These are phyloP conservation scores for Timandra comae DNA, from an alignment of 2,888 invertebrate genomes.

Conservation along the genomic window DNA sequence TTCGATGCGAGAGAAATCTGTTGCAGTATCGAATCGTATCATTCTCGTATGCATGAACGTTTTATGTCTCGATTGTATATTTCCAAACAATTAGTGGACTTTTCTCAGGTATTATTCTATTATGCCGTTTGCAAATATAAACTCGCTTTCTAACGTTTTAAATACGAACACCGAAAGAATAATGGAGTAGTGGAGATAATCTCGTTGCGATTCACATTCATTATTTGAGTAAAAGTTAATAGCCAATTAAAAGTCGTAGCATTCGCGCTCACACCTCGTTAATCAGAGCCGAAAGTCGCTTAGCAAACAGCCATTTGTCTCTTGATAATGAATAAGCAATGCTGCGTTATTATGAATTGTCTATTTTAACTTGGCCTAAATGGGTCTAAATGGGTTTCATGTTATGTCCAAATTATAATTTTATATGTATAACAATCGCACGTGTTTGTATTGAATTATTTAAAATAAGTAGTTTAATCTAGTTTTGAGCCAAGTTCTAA, in stretches of 20 bases:
- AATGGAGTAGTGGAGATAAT: conserved; percentile 43
- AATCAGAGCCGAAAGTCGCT: conserved; percentile 59
- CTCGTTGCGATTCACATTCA: conserved; percentile 47
- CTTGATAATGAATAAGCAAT: conserved; percentile 11
- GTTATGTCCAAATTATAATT: no score
- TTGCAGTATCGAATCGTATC: conserved; percentile 18
- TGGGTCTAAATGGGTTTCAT: no score
- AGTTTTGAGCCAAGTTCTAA: no score
- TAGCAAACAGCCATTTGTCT: conserved; percentile 28
- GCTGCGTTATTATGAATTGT: conserved; percentile 11
- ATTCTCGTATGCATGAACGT: conserved; percentile 10
- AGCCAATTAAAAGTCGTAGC: conserved; percentile 57
- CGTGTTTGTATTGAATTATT: no score
- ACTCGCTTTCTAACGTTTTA: conserved; percentile 51
- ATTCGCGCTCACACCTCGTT: conserved; percentile 33
- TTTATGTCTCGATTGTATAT: conserved; percentile 14
- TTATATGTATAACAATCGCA: no score
- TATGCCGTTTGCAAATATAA: conserved; percentile 22
- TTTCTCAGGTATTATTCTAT: conserved; percentile 8
- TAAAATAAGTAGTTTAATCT: no score
- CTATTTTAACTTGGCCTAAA: no score
- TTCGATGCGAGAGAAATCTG: conserved; percentile 38
- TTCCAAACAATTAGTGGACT: conserved; percentile 13
- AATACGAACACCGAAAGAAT: conserved; percentile 37
- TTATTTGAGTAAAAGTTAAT: conserved; percentile 60